Percentiles rank a stretch among this genome's conserved stretches.
phyloP scores from a whole-genome alignment of 2,113 vertebrate species.

The Octodon degus region DNA sequence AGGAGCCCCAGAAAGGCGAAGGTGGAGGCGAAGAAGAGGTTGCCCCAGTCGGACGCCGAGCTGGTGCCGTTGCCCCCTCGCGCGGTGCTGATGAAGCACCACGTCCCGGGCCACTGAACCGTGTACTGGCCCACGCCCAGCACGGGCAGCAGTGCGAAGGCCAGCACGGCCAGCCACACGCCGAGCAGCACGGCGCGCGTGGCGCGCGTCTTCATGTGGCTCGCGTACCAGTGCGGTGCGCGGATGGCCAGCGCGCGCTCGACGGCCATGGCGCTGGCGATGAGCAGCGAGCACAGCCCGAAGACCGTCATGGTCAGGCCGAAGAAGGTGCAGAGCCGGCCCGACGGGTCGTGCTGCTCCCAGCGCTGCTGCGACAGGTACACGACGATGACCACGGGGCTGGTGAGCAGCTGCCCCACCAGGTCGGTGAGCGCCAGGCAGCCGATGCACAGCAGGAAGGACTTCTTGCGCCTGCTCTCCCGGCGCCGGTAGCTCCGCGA shows the following conservation, averaged over 20 bases:
- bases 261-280: conserved; percentile 95
- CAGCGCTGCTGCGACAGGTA: conserved; percentile 90
- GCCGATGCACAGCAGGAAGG: conserved; percentile 97
- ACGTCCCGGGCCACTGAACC: conserved; percentile 96
- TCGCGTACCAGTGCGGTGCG: conserved; percentile 95
- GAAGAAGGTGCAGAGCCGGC: conserved; percentile 93
- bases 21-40: conserved; percentile 90
- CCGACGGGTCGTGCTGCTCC: conserved; percentile 90
- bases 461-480: conserved; percentile 91
- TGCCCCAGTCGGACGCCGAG: conserved; percentile 82
- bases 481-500: conserved; percentile 91
- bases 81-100: conserved; percentile 95
- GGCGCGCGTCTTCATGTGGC: conserved; percentile 92
- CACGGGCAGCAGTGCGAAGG: conserved; percentile 93
- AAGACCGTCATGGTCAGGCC: conserved; percentile 96
- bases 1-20: conserved; percentile 93
- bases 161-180: conserved; percentile 89
- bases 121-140: conserved; percentile 92
- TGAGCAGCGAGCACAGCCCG: conserved; percentile 94
- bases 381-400: conserved; percentile 95
- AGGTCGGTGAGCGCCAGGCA: conserved; percentile 95
- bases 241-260: conserved; percentile 95
- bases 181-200: conserved; percentile 88
- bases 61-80: conserved; percentile 9
- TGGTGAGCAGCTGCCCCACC: conserved; percentile 94